Conservation (phyloP, 1,140 invertebrate genomes). For the Pemphigus obesinymphae region DNA sequence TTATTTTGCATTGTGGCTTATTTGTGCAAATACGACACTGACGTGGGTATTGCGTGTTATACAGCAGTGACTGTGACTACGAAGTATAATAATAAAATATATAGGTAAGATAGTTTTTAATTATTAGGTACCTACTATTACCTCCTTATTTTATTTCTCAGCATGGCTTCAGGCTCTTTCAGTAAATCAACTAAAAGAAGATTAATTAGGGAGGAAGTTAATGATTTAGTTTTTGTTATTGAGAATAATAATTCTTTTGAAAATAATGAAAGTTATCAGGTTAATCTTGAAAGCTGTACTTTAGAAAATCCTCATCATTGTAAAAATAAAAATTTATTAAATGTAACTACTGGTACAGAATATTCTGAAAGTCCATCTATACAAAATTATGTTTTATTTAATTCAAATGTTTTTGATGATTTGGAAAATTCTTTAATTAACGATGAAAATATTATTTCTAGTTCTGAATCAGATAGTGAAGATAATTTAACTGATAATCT, state of each 20-base stretch:
- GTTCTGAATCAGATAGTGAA: neutral
- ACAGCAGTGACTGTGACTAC: no score
- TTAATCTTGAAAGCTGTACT: neutral
- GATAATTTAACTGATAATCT: neutral
- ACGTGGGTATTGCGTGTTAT: no score
- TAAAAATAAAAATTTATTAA: neutral
- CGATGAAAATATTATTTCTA: neutral
- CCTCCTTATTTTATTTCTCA: neutral
- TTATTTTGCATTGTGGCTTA: no score
- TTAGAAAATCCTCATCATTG: neutral
- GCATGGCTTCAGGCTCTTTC: neutral
- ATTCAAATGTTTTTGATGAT: no score
- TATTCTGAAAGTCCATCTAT: neutral
- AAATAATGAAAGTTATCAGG: neutral
- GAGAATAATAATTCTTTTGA: neutral
- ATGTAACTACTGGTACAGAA: neutral
- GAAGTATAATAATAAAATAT: no score
- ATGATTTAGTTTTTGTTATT: neutral
- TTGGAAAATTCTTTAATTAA: neutral
- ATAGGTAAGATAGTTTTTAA: no score
- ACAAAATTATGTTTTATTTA: neutral
- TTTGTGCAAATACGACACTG: no score
- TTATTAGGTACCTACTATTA: neutral
- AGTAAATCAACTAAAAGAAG: neutral
- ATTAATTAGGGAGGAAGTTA: neutral